Evolutionary conservation across 2,113 vertebrate genomes (phyloP).

Genomic region (Gallinago media): DNA sequence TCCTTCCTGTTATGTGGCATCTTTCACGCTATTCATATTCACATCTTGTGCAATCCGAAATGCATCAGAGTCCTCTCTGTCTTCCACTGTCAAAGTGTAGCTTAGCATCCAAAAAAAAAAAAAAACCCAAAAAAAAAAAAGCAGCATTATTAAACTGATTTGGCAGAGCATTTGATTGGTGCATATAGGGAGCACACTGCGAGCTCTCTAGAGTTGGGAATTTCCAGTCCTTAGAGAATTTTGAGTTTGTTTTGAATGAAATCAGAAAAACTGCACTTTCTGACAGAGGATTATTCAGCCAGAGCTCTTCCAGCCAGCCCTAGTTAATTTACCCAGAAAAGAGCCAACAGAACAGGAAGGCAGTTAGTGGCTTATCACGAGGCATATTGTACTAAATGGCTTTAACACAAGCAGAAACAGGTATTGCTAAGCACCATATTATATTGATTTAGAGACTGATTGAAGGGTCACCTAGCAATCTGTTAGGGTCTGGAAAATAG

Average conservation of each 20-base stretch:
- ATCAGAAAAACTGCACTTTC: not conserved
- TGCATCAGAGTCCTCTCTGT: not conserved
- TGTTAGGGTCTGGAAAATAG: not conserved
- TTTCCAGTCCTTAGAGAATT: not conserved
- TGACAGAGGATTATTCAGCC: not conserved
- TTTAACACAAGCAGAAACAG: conserved; percentile 25
- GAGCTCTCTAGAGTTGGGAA: not conserved
- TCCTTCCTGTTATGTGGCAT: not conserved
- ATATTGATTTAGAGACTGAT: not conserved
- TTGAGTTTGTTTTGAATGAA: not conserved
- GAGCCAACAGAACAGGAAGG: not conserved
- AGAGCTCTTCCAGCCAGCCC: not conserved
- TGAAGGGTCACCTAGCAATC: not conserved
- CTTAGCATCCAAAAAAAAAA: not conserved
- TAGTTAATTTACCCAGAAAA: not conserved
- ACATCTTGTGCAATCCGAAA: conserved; percentile 18
- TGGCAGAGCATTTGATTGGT: not conserved
- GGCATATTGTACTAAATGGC: not conserved
- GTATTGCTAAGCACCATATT: not conserved
- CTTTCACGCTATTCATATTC: conserved; percentile 18
- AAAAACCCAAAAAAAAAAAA: not conserved
- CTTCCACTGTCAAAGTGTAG: not conserved
- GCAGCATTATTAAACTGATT: conserved; percentile 18
- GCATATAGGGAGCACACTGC: not conserved
- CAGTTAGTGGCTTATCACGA: not conserved